These are phyloP conservation scores for Cliona cf. orientalis DNA, from an alignment of 37 sponge, comb jelly and placozoan species.

Conservation along the genomic window DNA sequence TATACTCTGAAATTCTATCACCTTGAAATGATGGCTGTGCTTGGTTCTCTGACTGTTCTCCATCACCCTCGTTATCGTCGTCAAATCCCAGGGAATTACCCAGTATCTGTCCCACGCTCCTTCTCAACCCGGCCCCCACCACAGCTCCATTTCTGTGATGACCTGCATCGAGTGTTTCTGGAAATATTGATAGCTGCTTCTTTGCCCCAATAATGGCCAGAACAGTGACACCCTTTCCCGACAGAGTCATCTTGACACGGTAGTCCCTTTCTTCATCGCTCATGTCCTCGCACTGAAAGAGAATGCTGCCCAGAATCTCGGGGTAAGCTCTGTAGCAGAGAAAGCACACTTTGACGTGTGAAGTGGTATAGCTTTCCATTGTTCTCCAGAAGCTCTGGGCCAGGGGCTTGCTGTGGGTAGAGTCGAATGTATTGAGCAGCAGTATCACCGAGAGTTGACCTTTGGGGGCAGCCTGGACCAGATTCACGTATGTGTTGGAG, in stretches of 20 bases:
- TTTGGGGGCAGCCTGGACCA: constrained; percentile 21
- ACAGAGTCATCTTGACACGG: neutral
- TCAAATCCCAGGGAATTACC: too few relatives aligned
- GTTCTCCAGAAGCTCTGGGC: neutral
- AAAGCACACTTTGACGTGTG: neutral
- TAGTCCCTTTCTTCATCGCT: neutral
- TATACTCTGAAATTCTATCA: too few relatives aligned
- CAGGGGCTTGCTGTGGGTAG: neutral
- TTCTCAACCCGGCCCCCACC: neutral
- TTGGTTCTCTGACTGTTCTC: too few relatives aligned
- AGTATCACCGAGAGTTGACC: constrained; percentile 10
- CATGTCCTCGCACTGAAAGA: constrained; percentile 6
- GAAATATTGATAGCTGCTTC: constrained; percentile 37
- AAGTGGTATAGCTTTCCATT: neutral
- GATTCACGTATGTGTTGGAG: neutral
- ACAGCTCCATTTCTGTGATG: neutral
- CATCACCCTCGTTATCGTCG: too few relatives aligned
- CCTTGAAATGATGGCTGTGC: too few relatives aligned
- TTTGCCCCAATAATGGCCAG: constrained; percentile 32
- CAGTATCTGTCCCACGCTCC: neutral
- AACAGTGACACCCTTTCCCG: constrained; percentile 14
- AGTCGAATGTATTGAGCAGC: neutral
- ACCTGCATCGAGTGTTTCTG: neutral
- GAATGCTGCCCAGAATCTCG: constrained; percentile 3
- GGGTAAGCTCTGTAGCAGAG: constrained; percentile 3